Evolutionary conservation across 1,140 invertebrate species (phyloP).

Genomic region (Ceratina australensis): DNA sequence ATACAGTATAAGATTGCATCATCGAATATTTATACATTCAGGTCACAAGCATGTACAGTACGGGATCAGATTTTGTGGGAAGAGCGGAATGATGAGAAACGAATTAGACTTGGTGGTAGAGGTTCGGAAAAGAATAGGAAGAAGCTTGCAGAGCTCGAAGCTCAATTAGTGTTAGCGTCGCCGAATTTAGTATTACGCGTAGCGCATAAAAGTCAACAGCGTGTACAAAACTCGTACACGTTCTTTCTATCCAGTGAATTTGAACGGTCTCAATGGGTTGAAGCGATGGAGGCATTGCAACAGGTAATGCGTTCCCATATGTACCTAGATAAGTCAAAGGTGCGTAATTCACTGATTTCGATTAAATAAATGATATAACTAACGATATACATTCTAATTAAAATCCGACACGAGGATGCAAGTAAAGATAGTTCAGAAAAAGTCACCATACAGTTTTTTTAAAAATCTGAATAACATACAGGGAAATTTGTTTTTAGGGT

Average conservation of each 20-base stretch:
- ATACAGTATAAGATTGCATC: not conserved
- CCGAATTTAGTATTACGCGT: conserved; percentile 92
- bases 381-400: conserved; percentile 17
- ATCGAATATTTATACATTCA: conserved; percentile 37
- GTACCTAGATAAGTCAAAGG: conserved; percentile 47
- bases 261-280: conserved; percentile 95
- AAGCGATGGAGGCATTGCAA: conserved; percentile 91
- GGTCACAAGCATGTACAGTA: conserved; percentile 91
- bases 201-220: conserved; percentile 83
- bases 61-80: conserved; percentile 91
- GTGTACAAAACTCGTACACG: conserved; percentile 84
- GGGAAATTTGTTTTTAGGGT: conserved; percentile 57
- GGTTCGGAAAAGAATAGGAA: conserved; percentile 92
- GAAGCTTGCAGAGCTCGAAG: conserved; percentile 93
- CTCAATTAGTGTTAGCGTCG: conserved; percentile 92
- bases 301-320: conserved; percentile 67
- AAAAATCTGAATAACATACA: not conserved
- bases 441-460: not conserved
- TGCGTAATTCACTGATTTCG: conserved; percentile 33
- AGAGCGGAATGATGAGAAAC: conserved; percentile 84
- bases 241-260: conserved; percentile 97
- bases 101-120: conserved; percentile 83
- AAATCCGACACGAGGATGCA: conserved; percentile 38
- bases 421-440: conserved; percentile 19
- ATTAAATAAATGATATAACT: conserved; percentile 47